These are phyloP conservation scores for Stylophora pistillata DNA, from an alignment of 64 coral and sea anemone species.

Conservation along the genomic window DNA sequence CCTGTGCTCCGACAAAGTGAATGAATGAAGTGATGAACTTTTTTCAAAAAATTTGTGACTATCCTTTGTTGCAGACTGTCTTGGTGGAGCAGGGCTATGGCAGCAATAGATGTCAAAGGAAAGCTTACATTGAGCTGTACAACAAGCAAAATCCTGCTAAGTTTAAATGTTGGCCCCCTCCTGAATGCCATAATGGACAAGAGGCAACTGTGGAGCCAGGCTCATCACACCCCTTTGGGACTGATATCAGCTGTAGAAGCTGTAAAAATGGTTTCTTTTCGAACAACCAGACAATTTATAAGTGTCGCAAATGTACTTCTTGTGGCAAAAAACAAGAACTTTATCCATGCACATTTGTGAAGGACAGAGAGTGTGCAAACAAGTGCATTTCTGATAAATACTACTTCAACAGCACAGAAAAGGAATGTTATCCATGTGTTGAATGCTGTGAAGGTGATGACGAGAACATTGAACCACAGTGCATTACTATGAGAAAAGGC, in stretches of 20 bases:
- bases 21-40: too few species aligned
- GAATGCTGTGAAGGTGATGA: background rate
- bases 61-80: background rate
- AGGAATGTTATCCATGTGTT: slow-evolving; percentile 2
- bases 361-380: background rate
- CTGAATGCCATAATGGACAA: background rate
- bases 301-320: background rate
- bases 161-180: background rate
- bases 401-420: slow-evolving; percentile 11
- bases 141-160: background rate
- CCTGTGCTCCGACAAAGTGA: too few species aligned
- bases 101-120: background rate
- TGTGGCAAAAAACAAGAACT: background rate
- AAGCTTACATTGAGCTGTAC: background rate
- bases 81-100: background rate
- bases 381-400: background rate
- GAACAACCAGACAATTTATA: background rate
- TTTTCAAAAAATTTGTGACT: too few species aligned
- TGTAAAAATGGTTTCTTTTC: background rate
- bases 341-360: background rate
- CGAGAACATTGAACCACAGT: background rate
- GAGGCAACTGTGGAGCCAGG: background rate
- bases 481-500: background rate
- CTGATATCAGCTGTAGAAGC: background rate
- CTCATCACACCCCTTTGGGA: background rate